Evolutionary conservation across 2,888 invertebrate genomes (phyloP).

Genomic region (Punctoribates punctum): DNA sequence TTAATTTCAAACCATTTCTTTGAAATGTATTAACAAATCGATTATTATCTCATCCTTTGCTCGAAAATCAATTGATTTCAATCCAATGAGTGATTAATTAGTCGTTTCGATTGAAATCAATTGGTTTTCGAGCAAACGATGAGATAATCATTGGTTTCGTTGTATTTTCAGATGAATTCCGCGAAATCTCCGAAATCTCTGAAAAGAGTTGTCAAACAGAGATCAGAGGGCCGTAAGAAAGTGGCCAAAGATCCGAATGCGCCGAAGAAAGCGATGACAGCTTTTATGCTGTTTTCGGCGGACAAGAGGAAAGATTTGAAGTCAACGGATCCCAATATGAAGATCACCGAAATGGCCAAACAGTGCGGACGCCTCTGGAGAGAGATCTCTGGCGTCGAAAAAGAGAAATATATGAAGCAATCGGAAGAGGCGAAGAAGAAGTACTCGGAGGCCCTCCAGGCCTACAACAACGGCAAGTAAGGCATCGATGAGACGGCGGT

Average conservation of each 20-base stretch:
- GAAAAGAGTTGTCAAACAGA: too few species aligned
- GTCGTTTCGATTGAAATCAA: too few species aligned
- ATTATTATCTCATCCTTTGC: too few species aligned
- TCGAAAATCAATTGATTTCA: too few species aligned
- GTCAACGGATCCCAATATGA: neutral
- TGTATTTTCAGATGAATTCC: too few species aligned
- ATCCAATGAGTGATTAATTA: too few species aligned
- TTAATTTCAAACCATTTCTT: too few species aligned
- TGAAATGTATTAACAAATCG: too few species aligned
- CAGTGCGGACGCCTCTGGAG: neutral
- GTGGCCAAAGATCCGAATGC: slow-evolving; percentile 16
- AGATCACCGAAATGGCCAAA: neutral
- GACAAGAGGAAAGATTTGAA: neutral
- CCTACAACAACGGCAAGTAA: neutral
- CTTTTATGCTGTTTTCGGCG: neutral
- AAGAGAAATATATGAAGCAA: neutral
- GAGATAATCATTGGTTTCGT: too few species aligned
- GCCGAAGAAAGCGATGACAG: neutral
- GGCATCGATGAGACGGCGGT: too few species aligned
- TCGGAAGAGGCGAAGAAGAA: neutral
- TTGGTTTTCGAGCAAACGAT: too few species aligned
- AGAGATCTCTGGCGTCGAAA: neutral
- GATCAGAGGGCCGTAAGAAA: neutral
- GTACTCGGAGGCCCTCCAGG: neutral
- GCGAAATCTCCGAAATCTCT: too few species aligned